These are phyloP conservation scores for Chrysopilus asiliformis DNA, from an alignment of 2,888 invertebrate species.

Conservation along the genomic window DNA sequence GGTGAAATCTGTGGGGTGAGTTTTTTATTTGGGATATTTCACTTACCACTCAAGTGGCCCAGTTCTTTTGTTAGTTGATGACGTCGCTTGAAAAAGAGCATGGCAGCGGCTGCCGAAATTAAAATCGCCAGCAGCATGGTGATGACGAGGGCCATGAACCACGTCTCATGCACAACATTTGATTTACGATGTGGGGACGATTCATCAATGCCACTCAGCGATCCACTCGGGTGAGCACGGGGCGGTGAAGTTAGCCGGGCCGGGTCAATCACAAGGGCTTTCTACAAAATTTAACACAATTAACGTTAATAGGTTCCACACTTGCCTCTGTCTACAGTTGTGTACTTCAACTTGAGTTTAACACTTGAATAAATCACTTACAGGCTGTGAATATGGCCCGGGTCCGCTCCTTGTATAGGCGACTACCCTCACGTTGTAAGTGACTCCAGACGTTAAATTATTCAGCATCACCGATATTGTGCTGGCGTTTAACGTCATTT, in stretches of 20 bases:
- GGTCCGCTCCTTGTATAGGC: conserved; percentile 77
- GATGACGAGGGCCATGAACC: conserved; percentile 34
- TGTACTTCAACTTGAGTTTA: too few species aligned
- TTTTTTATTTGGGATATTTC: too few species aligned
- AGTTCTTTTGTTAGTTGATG: conserved; percentile 40
- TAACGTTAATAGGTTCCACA: conserved; percentile 3
- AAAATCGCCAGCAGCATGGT: conserved; percentile 30
- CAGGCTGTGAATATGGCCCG: conserved; percentile 75
- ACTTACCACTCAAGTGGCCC: conserved; percentile 50
- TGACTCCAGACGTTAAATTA: conserved; percentile 70
- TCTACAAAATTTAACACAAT: conserved; percentile 21
- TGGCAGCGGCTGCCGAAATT: conserved; percentile 29
- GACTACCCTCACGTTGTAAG: conserved; percentile 80
- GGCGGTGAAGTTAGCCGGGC: conserved; percentile 35
- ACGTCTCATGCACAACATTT: conserved; percentile 31
- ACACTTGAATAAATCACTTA: conserved; percentile 32
- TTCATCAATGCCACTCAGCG: conserved; percentile 31
- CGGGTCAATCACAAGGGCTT: conserved; percentile 35
- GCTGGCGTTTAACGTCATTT: conserved; percentile 75
- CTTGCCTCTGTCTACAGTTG: conserved; percentile 3
- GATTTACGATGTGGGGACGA: conserved; percentile 33
- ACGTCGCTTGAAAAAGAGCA: conserved; percentile 33
- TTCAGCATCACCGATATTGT: conserved; percentile 83
- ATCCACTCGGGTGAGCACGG: conserved; percentile 37
- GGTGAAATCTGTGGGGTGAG: too few species aligned